Conservation (phyloP, 2,797 vertebrate species). For the Eupleurogrammus muticus region DNA sequence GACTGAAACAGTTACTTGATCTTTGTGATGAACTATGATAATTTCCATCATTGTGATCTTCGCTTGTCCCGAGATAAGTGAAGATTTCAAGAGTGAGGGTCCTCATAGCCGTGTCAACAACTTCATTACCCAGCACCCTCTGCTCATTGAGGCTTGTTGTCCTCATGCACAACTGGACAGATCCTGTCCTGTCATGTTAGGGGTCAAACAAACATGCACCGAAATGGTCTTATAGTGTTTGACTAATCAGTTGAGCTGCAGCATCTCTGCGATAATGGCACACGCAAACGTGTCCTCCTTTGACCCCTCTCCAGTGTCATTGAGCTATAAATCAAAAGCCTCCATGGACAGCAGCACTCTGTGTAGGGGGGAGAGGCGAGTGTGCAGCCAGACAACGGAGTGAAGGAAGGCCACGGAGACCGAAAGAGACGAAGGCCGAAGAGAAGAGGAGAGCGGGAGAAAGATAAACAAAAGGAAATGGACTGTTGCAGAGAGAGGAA, state of each 20-base stretch:
- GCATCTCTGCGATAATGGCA: slow-evolving; percentile 1
- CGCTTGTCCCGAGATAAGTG: slow-evolving; percentile 59
- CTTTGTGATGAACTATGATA: too few relatives aligned
- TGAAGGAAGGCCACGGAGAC: neutral
- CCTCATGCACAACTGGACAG: slow-evolving; percentile 21
- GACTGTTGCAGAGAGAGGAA: slow-evolving; percentile 13
- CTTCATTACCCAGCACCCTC: slow-evolving; percentile 76
- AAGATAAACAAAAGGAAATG: slow-evolving; percentile 41
- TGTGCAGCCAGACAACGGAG: slow-evolving; percentile 13
- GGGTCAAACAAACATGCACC: slow-evolving; percentile 16
- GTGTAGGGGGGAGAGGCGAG: slow-evolving; percentile 33
- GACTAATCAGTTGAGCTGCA: slow-evolving; percentile 8
- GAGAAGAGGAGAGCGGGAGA: slow-evolving; percentile 9
- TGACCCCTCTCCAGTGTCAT: slow-evolving; percentile 29
- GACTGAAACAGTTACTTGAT: neutral
- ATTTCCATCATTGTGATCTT: too few relatives aligned
- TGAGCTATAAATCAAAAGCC: slow-evolving; percentile 38
- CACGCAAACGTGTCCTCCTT: slow-evolving; percentile 6
- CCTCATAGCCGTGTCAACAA: slow-evolving; percentile 58
- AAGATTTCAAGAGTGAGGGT: slow-evolving; percentile 49
- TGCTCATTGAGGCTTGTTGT: slow-evolving; percentile 47
- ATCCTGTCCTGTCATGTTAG: slow-evolving; percentile 38
- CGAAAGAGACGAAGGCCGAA: slow-evolving; percentile 19
- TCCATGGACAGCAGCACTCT: neutral
- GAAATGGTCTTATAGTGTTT: slow-evolving; percentile 4